Evolutionary conservation across 2,113 vertebrate species (phyloP).

Genomic region (Aldabrachelys gigantea): DNA sequence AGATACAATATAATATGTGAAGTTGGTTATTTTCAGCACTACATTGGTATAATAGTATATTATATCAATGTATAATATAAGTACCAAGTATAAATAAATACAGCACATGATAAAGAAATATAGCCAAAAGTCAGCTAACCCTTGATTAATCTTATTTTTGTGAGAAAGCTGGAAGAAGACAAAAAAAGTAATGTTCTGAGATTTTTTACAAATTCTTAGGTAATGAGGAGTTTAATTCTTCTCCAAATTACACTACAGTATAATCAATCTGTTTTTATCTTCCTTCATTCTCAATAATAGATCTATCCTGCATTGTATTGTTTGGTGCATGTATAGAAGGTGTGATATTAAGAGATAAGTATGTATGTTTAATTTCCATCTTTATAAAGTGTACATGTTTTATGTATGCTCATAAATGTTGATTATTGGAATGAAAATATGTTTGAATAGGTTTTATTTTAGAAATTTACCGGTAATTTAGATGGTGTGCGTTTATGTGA

Average conservation of each 20-base stretch:
- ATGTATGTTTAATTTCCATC: slow-evolving; percentile 28
- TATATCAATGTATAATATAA: too few species aligned
- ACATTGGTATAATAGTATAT: neutral
- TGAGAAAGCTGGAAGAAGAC: neutral
- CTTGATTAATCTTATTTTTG: neutral
- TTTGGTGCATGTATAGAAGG: slow-evolving; percentile 97
- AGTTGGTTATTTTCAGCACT: neutral
- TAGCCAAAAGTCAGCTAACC: neutral
- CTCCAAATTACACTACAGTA: neutral
- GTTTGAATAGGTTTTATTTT: neutral
- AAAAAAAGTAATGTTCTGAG: neutral
- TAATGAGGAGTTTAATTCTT: neutral
- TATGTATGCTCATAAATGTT: neutral
- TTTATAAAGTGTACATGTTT: neutral
- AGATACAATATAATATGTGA: neutral
- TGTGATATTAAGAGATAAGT: slow-evolving; percentile 97
- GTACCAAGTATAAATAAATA: neutral
- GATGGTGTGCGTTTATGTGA: neutral
- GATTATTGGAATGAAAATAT: neutral
- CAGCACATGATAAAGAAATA: neutral
- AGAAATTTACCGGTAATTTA: neutral
- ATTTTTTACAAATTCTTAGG: neutral
- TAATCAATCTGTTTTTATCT: neutral
- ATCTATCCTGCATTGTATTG: slow-evolving; percentile 89
- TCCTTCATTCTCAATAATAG: slow-evolving; percentile 78